Evolutionary conservation across 2,888 invertebrate genomes (phyloP).

Genomic region (Archaeoteleia sp.): DNA sequence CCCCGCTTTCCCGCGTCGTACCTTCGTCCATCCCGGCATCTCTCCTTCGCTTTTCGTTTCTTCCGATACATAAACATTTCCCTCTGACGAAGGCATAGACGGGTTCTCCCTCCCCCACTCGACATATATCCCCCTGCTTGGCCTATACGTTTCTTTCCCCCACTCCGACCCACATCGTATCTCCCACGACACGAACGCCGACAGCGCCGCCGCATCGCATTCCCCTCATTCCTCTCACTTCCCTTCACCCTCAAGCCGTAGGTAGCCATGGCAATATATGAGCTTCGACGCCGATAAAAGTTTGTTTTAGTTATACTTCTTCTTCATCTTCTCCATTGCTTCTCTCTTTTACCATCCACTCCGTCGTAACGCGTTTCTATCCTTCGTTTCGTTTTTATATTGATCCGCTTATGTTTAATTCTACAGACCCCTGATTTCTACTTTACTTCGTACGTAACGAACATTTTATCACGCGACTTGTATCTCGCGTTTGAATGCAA

Average conservation of each 20-base stretch:
- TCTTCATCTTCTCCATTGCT: constrained; percentile 24
- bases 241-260: constrained; percentile 25
- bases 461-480: no score
- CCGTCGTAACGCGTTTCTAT: neutral
- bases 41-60: constrained; percentile 56
- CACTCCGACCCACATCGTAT: constrained; percentile 17
- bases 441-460: no score
- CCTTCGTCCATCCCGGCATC: constrained; percentile 16
- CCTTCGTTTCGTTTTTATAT: constrained; percentile 9
- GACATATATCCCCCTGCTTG: constrained; percentile 37
- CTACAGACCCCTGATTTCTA: no score
- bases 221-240: constrained; percentile 16
- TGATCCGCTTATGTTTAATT: no score
- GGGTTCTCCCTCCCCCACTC: constrained; percentile 34
- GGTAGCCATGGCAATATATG: constrained; percentile 59
- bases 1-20: neutral
- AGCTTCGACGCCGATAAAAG: constrained; percentile 50
- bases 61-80: constrained; percentile 66
- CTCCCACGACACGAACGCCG: constrained; percentile 32
- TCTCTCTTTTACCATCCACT: constrained; percentile 25
- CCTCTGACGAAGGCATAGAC: constrained; percentile 50
- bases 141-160: constrained; percentile 19
- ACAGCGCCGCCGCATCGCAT: constrained; percentile 32
- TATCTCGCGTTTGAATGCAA: no score
- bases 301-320: constrained; percentile 50